These are phyloP conservation scores for Xiphydria camelus DNA, from an alignment of 2,888 invertebrate species.

Conservation along the genomic window DNA sequence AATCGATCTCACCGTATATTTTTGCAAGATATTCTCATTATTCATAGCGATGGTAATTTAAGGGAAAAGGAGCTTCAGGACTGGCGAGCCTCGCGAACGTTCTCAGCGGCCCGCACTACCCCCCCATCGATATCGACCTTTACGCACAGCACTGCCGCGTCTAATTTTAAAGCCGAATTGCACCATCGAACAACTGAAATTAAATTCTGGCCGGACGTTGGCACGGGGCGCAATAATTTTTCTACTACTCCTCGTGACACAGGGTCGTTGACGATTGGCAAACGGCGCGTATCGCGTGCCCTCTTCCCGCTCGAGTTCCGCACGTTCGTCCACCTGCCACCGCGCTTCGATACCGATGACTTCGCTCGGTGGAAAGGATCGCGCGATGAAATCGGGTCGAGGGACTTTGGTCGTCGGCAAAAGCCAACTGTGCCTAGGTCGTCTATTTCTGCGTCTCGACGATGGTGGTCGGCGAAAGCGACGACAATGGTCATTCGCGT, in stretches of 20 bases:
- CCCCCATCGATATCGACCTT: too few relatives aligned
- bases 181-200: not conserved
- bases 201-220: constrained; percentile 27
- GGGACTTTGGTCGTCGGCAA: constrained; percentile 20
- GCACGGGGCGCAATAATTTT: constrained; percentile 12
- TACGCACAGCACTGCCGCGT: too few relatives aligned
- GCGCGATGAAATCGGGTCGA: constrained; percentile 2
- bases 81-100: too few relatives aligned
- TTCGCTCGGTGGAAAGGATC: constrained; percentile 6
- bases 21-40: too few relatives aligned
- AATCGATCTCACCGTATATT: too few relatives aligned
- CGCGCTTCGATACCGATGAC: too few relatives aligned
- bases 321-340: too few relatives aligned
- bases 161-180: not conserved
- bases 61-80: too few relatives aligned
- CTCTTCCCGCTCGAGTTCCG: not conserved
- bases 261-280: not conserved
- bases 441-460: constrained; percentile 34
- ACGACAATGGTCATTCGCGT: too few relatives aligned
- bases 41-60: too few relatives aligned
- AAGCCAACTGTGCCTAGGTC: constrained; percentile 47
- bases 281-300: not conserved
- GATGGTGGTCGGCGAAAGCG: too few relatives aligned
- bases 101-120: too few relatives aligned
- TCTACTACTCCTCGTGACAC: not conserved